These are phyloP conservation scores for Hydractinia symbiolongicarpus DNA, from an alignment of 30 jellyfish, hydroid and myxozoan species.

Conservation along the genomic window DNA sequence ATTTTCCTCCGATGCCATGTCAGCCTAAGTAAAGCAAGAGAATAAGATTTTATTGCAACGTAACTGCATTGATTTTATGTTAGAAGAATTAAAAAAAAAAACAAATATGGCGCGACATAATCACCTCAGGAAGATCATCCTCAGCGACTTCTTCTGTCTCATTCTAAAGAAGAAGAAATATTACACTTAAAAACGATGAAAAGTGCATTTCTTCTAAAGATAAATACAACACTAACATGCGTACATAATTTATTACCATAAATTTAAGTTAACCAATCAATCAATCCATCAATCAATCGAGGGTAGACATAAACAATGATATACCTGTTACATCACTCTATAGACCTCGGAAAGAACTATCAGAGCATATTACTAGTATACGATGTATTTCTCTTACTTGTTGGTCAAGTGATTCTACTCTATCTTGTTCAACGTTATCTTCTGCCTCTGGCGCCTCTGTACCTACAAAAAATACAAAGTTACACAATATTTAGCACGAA, in stretches of 20 bases:
- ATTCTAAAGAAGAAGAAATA: not conserved
- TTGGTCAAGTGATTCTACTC: not conserved
- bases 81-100: not conserved
- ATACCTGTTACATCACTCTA: not conserved
- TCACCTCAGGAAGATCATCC: slow-evolving; percentile 38
- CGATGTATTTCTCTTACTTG: not conserved
- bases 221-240: too few species aligned
- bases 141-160: slow-evolving; percentile 17
- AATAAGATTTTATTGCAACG: not conserved
- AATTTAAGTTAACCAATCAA: not conserved
- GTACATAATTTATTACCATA: too few species aligned
- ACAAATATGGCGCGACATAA: not conserved
- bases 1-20: slow-evolving; percentile 19
- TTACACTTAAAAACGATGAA: not conserved
- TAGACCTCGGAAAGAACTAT: too few species aligned
- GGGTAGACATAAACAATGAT: not conserved
- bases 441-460: slow-evolving; percentile 1
- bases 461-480: not conserved
- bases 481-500: too few species aligned
- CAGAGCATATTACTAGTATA: not conserved
- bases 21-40: slow-evolving; percentile 11
- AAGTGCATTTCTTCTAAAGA: not conserved
- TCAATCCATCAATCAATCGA: not conserved
- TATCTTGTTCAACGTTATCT: not conserved
- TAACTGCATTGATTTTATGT: not conserved